Conservation (phyloP, 2,888 invertebrate species). For the Ormyrus pomaceus region DNA sequence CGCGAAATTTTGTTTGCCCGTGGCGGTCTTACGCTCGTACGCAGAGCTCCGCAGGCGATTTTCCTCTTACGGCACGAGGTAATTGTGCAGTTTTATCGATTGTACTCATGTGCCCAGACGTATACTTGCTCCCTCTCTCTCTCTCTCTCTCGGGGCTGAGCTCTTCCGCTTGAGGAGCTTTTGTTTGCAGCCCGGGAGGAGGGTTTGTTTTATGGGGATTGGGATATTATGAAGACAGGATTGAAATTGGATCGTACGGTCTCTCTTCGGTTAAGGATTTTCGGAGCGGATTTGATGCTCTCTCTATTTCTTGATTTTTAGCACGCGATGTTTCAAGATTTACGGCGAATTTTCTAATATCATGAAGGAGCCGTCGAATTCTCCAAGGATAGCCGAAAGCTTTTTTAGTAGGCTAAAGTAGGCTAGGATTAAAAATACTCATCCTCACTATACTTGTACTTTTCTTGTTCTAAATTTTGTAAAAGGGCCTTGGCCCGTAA, state of each 20-base stretch:
- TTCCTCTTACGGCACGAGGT: slow-evolving; percentile 7
- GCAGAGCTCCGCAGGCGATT: neutral
- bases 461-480: no score
- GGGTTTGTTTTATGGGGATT: slow-evolving; percentile 37
- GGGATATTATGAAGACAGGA: slow-evolving; percentile 22
- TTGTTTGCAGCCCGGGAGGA: slow-evolving; percentile 4
- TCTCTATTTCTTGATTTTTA: no score
- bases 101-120: slow-evolving; percentile 12
- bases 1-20: slow-evolving; percentile 37
- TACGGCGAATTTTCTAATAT: no score
- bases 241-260: neutral
- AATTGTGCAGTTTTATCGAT: slow-evolving; percentile 51
- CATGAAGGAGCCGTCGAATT: no score
- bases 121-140: neutral
- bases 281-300: no score
- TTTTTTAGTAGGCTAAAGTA: no score
- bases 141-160: neutral
- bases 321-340: no score
- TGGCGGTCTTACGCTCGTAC: neutral
- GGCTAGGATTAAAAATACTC: no score
- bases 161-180: slow-evolving; percentile 16
- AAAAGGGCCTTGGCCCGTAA: no score
- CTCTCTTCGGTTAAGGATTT: neutral
- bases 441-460: no score
- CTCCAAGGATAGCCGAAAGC: no score